Evolutionary conservation across 2,113 vertebrate species (phyloP), one percentile per base, ranked within the genome.

Genomic region (Vimba vimba): DNA sequence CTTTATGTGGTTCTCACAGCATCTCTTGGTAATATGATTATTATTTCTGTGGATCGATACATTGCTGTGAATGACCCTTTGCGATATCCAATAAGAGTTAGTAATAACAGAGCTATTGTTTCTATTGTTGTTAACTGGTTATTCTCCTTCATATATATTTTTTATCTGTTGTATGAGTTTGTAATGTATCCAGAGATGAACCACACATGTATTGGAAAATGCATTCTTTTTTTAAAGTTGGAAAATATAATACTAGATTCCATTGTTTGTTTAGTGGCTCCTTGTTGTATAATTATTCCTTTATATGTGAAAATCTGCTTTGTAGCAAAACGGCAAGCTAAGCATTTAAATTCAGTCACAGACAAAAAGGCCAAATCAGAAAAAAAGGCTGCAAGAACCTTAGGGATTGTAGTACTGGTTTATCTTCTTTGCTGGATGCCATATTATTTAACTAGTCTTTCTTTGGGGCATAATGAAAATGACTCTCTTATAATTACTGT

Each of bases 1-100:
- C 85, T 30, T 75, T 91, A 89, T 79, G 86, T 85, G 12, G 88
- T 93, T 17, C 87, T 88, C 13, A 91, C 87, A 0, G 87, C 89
- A n/a, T 93, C 93, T 6, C 69, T 91, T 2, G 88, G 89, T 4
- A 6, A 27, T n/a, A 77, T 93, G 52, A 89, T 90, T 27, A 87
- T 93, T 73, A 91, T 94, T 39, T 91, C 92, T 0, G 83, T 92
- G 0, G 92, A 94, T 73, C 90, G 91, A 3, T 92, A 89, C 17
- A 84, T 93, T 9, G 92, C 93, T 23, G 88, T 94, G 36, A 90
- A 90, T 86, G 74, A 88, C 74, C 93, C 93, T 66, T 75, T 94
- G 86, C 89, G 89, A n/a, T 93, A 93, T 78, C 30, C 80, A 8
- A 50, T 50, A 4, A 50, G 0, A 50, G 47, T 50, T 13, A 52